A percentile compares a stretch with the other conserved stretches of the same genome.
Conservation (phyloP, 2,113 vertebrate species). For the Vidua chalybeata region DNA sequence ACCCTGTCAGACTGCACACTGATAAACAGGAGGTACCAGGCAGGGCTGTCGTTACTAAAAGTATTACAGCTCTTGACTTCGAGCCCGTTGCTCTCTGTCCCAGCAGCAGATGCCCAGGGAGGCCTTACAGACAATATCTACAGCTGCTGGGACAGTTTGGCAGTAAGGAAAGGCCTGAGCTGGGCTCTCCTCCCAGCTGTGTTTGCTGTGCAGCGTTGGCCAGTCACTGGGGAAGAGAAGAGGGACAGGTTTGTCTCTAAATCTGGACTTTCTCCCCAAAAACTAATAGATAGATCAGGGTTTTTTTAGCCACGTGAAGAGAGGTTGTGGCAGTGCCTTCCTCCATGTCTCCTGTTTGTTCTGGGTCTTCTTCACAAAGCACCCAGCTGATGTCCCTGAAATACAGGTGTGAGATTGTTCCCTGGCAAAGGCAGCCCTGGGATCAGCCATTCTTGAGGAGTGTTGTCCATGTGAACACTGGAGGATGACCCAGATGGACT, state of each 20-base stretch:
- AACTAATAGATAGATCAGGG: not conserved
- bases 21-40: not conserved
- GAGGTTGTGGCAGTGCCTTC: not conserved
- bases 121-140: not conserved
- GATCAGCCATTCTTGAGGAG: not conserved
- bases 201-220: not conserved
- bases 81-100: not conserved
- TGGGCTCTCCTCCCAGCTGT: not conserved
- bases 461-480: rapidly evolving
- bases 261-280: not conserved
- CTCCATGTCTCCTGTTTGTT: rapidly evolving
- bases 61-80: not conserved
- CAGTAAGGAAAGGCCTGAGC: not conserved
- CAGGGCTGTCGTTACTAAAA: rapidly evolving
- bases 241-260: not conserved
- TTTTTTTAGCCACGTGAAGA: rapidly evolving
- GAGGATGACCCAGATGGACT: not conserved
- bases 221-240: not conserved
- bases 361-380: not conserved
- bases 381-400: not conserved
- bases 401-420: not conserved
- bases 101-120: not conserved
- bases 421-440: rapidly evolving
- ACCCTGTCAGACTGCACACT: not conserved
- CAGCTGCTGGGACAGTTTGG: not conserved